phyloP scores from a whole-genome alignment of 2,797 vertebrate species.

The Potorous gilbertii region DNA sequence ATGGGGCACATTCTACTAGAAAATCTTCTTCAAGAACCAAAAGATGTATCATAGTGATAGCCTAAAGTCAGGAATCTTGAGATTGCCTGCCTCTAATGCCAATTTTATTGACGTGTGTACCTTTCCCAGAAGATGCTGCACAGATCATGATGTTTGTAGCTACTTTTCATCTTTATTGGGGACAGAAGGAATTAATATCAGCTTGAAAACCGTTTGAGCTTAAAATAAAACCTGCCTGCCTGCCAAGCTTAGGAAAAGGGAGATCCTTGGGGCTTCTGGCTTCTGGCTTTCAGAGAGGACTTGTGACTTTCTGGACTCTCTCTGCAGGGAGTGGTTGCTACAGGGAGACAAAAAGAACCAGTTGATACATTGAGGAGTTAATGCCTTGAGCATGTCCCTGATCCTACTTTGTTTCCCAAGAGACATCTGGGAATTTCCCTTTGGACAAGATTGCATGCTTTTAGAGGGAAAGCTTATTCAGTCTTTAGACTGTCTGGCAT shows the following conservation, averaged over 20 bases:
- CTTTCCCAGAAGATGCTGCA: not conserved
- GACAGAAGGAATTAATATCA: conserved; percentile 21
- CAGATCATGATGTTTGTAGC: not conserved
- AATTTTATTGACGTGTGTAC: not conserved
- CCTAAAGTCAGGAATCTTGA: not conserved
- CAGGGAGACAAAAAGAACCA: not conserved
- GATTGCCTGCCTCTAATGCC: not conserved
- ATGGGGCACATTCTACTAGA: not conserved
- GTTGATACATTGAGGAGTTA: not conserved
- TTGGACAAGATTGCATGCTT: not conserved
- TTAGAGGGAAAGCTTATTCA: not conserved
- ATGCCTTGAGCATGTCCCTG: not conserved
- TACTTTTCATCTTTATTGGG: conserved; percentile 33
- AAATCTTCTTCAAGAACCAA: not conserved
- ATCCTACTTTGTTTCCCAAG: not conserved
- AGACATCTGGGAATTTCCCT: not conserved
- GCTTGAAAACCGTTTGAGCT: not conserved
- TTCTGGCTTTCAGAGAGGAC: not conserved
- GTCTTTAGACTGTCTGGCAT: not conserved
- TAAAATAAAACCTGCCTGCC: not conserved
- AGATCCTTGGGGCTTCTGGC: not conserved
- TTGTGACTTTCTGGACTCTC: not conserved
- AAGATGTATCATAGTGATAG: not conserved
- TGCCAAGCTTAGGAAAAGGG: not conserved
- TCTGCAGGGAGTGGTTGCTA: not conserved